Conservation (phyloP, 2,888 invertebrate genomes). For the Drosophila longiperda region DNA sequence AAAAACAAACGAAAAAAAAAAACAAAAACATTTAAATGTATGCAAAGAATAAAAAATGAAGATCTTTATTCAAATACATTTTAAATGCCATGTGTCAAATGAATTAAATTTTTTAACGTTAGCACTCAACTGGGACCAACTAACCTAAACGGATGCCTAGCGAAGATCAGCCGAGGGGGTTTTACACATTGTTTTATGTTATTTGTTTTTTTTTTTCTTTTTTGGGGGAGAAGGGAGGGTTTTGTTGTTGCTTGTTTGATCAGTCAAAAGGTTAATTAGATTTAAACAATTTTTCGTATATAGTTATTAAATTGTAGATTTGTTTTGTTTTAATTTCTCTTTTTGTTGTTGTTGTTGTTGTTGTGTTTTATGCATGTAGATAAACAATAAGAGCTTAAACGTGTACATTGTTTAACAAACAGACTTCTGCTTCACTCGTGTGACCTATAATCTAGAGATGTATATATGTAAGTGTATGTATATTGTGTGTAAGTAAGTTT, state of each 20-base stretch:
- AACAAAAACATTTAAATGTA: slow-evolving; percentile 14
- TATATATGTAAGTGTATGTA: slow-evolving; percentile 38
- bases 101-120: slow-evolving; percentile 35
- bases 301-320: slow-evolving; percentile 47
- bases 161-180: background rate
- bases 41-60: background rate
- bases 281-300: slow-evolving; percentile 61
- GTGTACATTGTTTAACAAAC: slow-evolving; percentile 80
- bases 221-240: background rate
- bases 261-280: slow-evolving; percentile 66
- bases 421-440: slow-evolving; percentile 71
- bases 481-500: slow-evolving; percentile 24
- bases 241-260: slow-evolving; percentile 52
- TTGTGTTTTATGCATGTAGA: slow-evolving; percentile 72
- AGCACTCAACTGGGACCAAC: slow-evolving; percentile 40
- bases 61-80: slow-evolving; percentile 21
- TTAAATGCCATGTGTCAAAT: slow-evolving; percentile 37
- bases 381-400: slow-evolving; percentile 80
- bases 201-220: background rate
- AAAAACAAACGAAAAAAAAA: slow-evolving; percentile 7
- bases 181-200: slow-evolving; percentile 18
- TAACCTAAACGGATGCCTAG: slow-evolving; percentile 42
- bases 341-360: background rate
- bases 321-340: slow-evolving; percentile 1
- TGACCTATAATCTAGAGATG: slow-evolving; percentile 72